Evolutionary conservation across 1,140 invertebrate genomes (phyloP), one percentile per base, ranked within the genome.

Genomic region (Planococcus citri): DNA sequence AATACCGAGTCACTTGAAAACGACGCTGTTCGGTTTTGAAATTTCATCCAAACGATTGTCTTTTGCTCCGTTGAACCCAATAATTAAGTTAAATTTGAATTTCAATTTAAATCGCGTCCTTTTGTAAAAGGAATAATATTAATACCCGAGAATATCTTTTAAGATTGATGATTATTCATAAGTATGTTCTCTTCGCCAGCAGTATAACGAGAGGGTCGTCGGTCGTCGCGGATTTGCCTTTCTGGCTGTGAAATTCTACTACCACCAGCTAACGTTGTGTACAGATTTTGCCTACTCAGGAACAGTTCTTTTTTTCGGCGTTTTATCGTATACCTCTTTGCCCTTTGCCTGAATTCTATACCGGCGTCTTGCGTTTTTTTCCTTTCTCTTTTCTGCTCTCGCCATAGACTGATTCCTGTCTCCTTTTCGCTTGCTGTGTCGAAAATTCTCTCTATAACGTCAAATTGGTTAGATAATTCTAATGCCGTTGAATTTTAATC

Each of bases 11-110:
- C 41, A 20, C 41, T 51, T 17, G 41, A 51, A 51, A 51, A 51
- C 41, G 33, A 37, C 6, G 6, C 33, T n/a, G 29, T 51, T 51
- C n/a, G 41, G 41, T 51, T 51, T 51, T 14, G 41, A 51, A 51
- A 51, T 51, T 51, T 51, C 41, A 51, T 51, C 41, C 41, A 17
- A 51, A 51, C 41, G 41, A 51, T 51, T 51, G 41, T 51, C 41
- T 51, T 51, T 51, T 51, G 41, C 41, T 51, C n/a, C 41, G 41
- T 51, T 51, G 41, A 51, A 51, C 41, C 41, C 41, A 51, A 51
- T 51, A 51, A 51, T 51, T 51, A 51, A 51, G 41, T 51, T 51
- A 51, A 51, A 51, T 51, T 51, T 51, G 41, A 51, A 51, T 51
- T 51, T 51, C 41, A 51, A 51, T 51, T 51, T 51, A 51, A 51